Base-by-base conservation (phyloP, 2,888 invertebrate genomes). In the Cotesia congregata region DNA sequence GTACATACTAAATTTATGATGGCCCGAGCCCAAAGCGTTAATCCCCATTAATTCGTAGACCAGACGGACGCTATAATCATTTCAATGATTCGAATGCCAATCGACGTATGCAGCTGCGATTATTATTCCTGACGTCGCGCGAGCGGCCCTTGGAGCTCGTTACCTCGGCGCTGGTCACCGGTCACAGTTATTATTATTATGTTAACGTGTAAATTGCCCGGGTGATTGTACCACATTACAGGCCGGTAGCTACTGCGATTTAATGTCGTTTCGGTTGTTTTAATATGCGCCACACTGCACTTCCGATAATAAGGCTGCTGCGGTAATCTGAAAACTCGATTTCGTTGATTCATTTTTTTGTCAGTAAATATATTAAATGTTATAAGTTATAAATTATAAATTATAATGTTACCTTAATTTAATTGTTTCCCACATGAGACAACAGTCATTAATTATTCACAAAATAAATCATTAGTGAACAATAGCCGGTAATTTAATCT, bases 31-130 rank as follows among this genome's bases (percentile, higher is more conserved):
- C 30, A 62, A 41, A 72, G 62, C 74, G 79, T 81, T 83, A 82
- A 83, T 82, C 81, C 80, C 78, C 82, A 83, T 83, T 82, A 83
- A 81, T 83, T 82, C 77, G 80, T 80, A 77, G 77, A 40, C 80
- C 78, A 72, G 78, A 77, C 77, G 80, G 78, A 78, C 79, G 78
- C 80, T 79, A 78, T 79, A 81, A 82, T 82, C 79, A 81, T 82
- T 83, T 81, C 80, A 81, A 81, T 81, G 81, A 78, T 82, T 79
- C 79, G 77, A 83, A 81, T 80, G 79, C 78, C 80, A 78, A 80
- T 81, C 79, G 81, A 76, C 77, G 12, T 38, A 79, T 80, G 77
- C 77, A 70, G 67, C 75, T 77, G 73, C 78, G 77, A 80, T 80
- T 77, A 80, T 80, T 78, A 79, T 80, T 78, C 73, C 76, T 76